Base-by-base conservation (phyloP, 2,797 vertebrate genomes). In the Setipinna tenuifilis region DNA sequence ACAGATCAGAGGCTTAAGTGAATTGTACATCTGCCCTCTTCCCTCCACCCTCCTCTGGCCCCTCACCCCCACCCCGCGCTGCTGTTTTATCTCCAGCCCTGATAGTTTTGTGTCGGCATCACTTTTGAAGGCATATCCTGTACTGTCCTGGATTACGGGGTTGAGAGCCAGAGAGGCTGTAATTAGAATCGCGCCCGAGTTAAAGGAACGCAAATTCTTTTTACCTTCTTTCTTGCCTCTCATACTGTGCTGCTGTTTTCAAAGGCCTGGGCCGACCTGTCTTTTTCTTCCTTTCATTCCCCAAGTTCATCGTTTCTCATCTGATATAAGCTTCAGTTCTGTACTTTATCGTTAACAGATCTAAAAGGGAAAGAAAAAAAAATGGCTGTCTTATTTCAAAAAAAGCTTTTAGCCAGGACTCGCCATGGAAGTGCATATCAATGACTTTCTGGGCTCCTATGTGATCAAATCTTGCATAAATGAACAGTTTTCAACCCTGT, bases 61-160 rank as follows among this genome's bases (percentile, higher is more conserved):
- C 54, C 48, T 0, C 50, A 23, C 62, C 50, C 21, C 57, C 16
- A 5, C 28, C 41, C 44, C 58, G 68, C 84, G 12, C 21, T 41
- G 83, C 44, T 23, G 31, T 85, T 87, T 90, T 86, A 87, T 87
- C 86, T 88, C 41, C 35, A 2, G 3, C 46, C 57, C 75, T 84
- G 81, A 87, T 89, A 86, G 86, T 86, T 90, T 89, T 89, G 82
- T 90, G 87, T 87, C 82, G 62, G 78, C 41, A 86, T 89, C 86
- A 50, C 54, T 89, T 88, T 86, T 86, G 65, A 84, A 87, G 71
- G 58, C 86, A 85, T 90, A 90, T 90, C 86, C 82, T 85, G 83
- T 86, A 84, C 84, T 62, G 61, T 58, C 81, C n/a, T 71, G 86
- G 89, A 91, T 91, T 91, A 90, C 54, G 62, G 17, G 46, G 80